Percentiles rank a stretch among this genome's conserved stretches.
phyloP scores from a whole-genome alignment of 2,113 vertebrate genomes.

The Vidua chalybeata region DNA sequence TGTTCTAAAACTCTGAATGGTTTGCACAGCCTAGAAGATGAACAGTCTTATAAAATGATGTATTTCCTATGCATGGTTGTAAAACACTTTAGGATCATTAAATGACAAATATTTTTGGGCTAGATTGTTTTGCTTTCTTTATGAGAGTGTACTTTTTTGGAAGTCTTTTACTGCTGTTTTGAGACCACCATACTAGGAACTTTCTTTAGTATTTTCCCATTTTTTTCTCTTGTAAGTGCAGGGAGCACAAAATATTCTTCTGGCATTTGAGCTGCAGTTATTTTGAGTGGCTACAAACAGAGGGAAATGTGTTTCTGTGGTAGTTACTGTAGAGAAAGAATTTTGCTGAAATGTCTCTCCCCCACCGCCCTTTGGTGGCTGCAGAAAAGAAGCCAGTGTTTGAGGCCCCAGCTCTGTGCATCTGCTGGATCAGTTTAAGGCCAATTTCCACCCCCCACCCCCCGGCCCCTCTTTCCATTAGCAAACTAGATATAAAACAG shows the following conservation, averaged over 20 bases:
- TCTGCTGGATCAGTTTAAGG: constrained; percentile 70
- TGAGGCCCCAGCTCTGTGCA: constrained; percentile 55
- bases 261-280: constrained; percentile 56
- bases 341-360: constrained; percentile 61
- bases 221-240: constrained; percentile 31
- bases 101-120: constrained; percentile 5
- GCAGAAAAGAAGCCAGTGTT: constrained; percentile 65
- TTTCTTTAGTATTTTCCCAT: constrained; percentile 29
- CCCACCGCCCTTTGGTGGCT: constrained; percentile 50
- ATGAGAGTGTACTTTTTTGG: background rate
- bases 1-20: background rate
- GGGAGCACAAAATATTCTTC: constrained; percentile 45
- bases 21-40: background rate
- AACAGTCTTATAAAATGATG: background rate
- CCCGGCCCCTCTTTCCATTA: constrained; percentile 56
- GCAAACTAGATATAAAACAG: constrained; percentile 73
- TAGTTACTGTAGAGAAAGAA: constrained; percentile 51
- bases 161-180: constrained; percentile 4
- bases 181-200: constrained; percentile 24
- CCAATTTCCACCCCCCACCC: background rate
- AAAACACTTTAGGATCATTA: background rate
- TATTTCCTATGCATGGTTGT: background rate
- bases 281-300: constrained; percentile 55
- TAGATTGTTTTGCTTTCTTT: background rate
- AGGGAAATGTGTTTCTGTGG: constrained; percentile 63